Evolutionary conservation across 2,888 invertebrate species (phyloP).

Genomic region (Allophyes oxyacanthae): DNA sequence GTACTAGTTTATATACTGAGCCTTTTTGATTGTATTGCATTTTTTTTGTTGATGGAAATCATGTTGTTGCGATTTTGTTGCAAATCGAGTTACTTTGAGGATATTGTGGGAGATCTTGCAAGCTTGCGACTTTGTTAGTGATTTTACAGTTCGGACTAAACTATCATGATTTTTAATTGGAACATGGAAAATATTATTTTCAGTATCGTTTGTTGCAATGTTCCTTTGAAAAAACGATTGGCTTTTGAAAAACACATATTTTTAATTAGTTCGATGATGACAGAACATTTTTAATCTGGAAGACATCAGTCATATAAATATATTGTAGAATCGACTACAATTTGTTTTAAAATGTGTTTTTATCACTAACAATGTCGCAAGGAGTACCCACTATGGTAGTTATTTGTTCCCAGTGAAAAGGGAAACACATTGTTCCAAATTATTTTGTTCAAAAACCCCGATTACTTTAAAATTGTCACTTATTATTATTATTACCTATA

Average conservation of each 20-base stretch:
- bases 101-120: constrained; percentile 3
- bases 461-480: constrained; percentile 19
- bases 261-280: too few relatives aligned
- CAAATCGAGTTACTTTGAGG: constrained; percentile 27
- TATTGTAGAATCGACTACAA: too few relatives aligned
- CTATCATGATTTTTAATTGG: too few relatives aligned
- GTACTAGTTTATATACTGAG: constrained; percentile 64
- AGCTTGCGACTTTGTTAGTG: constrained; percentile 21
- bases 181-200: too few relatives aligned
- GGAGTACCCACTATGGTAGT: constrained; percentile 20
- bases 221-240: too few relatives aligned
- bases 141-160: background rate
- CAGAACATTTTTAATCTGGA: too few relatives aligned
- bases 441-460: constrained; percentile 43
- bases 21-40: constrained; percentile 72
- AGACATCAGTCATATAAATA: too few relatives aligned
- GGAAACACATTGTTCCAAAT: constrained; percentile 17
- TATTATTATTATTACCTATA: too few relatives aligned
- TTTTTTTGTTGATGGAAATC: constrained; percentile 71
- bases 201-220: too few relatives aligned
- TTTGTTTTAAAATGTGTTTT: constrained; percentile 1
- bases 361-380: constrained; percentile 23
- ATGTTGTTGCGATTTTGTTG: constrained; percentile 65
- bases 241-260: too few relatives aligned
- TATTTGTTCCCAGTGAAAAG: constrained; percentile 20